Base-by-base conservation (phyloP, 1,140 invertebrate genomes). In the Tetramorium simillimum region DNA sequence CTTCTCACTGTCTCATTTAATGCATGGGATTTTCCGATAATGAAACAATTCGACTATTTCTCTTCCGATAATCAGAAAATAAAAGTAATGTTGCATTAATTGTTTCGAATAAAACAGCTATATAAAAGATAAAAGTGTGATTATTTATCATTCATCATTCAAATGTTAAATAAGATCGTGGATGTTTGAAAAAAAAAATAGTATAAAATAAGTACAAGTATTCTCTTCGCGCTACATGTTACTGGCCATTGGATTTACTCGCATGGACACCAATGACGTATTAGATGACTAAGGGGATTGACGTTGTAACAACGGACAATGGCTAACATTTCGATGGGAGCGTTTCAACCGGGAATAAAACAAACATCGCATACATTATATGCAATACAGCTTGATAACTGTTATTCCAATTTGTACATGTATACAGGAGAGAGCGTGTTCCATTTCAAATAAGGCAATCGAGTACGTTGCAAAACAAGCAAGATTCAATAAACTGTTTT, bases 391-490 rank as follows among this genome's bases (percentile, higher is more conserved):
- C 18, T 18, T 70, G 65, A 70, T 81, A 81, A 70, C 60, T 53
- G 49, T 70, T 53, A 67, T 56, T 69, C 33, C 51, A 70, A 81
- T 81, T 40, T 80, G 60, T 16, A 33, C 10, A 3, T 12, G 24
- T 33, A 40, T 12, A 53, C 16, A 40, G 14, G 2, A 28, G 37
- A 43, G n/a, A 76, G 12, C 37, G 16, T 28, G 58, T 78, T 65
- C 24, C 18, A 65, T 49, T 65, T 46, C 43, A 65, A 78, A 78
- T 65, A 78, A 63, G n/a, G 18, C 21, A 78, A 78, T 78, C 40
- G 18, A 77, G 18, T 62, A 63, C 18, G 12, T 63, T 65, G 14
- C 18, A 56, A 46, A 63, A 78, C 58, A 65, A 78, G 58, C 40
- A 65, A 65, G 24, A 10, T 7, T n/a, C 14, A 18, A 65, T 65